A percentile compares a stretch with the other conserved stretches of the same genome.
Conservation (phyloP, 2,797 vertebrate species). For the Chaunax sp. region DNA sequence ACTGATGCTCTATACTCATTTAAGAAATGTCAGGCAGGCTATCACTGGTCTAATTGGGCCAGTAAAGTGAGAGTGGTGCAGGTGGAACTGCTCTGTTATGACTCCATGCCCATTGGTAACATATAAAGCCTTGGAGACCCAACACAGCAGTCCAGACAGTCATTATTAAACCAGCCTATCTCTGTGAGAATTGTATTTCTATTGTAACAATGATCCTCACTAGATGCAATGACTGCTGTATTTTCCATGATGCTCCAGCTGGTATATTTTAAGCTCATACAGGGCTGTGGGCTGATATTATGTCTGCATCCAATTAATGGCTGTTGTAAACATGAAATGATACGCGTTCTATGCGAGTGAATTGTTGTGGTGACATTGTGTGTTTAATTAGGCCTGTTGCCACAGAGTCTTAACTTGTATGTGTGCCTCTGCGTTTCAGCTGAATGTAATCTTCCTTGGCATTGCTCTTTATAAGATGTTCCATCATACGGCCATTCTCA, state of each 20-base stretch:
- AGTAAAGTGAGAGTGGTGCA: conserved; percentile 40
- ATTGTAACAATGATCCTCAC: conserved; percentile 57
- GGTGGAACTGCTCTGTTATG: conserved; percentile 50
- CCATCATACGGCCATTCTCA: conserved; percentile 98
- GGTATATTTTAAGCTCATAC: conserved; percentile 68
- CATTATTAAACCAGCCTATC: conserved; percentile 51
- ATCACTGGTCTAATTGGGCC: conserved; percentile 56
- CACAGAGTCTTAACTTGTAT: conserved; percentile 57
- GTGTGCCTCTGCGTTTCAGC: conserved; percentile 83
- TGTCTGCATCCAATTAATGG: conserved; percentile 68
- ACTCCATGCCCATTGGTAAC: conserved; percentile 34
- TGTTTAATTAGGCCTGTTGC: conserved; percentile 66
- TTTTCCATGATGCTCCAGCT: conserved; percentile 55
- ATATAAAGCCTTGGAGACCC: conserved; percentile 35
- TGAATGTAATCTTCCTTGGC: conserved; percentile 99
- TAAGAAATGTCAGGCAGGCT: conserved; percentile 68
- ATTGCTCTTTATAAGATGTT: conserved; percentile 99
- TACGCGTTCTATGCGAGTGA: conserved; percentile 51
- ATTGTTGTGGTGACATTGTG: conserved; percentile 58
- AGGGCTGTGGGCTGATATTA: conserved; percentile 58
- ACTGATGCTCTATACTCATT: conserved; percentile 49
- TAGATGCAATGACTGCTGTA: conserved; percentile 60
- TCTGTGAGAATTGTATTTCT: conserved; percentile 60
- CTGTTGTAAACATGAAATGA: conserved; percentile 58
- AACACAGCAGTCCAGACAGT: conserved; percentile 42